A percentile compares a stretch with the other conserved stretches of the same genome.
Conservation (phyloP, 2,797 vertebrate genomes). For the Peromyscus melanophrys region DNA sequence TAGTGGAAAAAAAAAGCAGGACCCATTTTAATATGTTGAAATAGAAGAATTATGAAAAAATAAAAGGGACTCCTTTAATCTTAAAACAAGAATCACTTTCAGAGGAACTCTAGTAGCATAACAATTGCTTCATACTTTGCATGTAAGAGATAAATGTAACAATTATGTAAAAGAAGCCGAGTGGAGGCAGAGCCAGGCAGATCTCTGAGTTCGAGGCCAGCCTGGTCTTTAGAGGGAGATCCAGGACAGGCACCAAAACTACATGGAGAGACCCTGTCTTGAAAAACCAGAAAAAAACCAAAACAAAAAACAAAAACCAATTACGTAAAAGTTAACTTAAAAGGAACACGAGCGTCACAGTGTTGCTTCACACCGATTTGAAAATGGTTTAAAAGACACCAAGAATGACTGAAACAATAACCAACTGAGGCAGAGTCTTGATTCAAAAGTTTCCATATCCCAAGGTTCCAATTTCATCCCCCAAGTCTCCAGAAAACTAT, state of each 20-base stretch:
- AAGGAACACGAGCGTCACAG: not conserved
- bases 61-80: not conserved
- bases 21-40: not conserved
- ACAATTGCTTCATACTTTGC: not conserved
- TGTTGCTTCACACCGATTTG: not conserved
- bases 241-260: too few species aligned
- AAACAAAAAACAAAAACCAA: too few species aligned
- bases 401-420: not conserved
- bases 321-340: not conserved
- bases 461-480: not conserved
- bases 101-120: not conserved
- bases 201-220: too few species aligned
- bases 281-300: too few species aligned
- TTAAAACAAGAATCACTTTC: constrained; percentile 47
- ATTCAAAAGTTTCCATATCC: not conserved
- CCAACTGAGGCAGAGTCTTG: not conserved
- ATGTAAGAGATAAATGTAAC: not conserved
- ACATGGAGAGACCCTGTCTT: too few species aligned
- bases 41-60: not conserved
- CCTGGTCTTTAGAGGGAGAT: too few species aligned
- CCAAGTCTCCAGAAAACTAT: not conserved
- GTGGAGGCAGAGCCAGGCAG: too few species aligned
- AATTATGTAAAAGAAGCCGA: not conserved
- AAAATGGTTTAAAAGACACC: not conserved
- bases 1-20: not conserved